Evolutionary conservation across 92 coral and sea anemone genomes (phyloP).

Genomic region (Galaxea fascicularis): DNA sequence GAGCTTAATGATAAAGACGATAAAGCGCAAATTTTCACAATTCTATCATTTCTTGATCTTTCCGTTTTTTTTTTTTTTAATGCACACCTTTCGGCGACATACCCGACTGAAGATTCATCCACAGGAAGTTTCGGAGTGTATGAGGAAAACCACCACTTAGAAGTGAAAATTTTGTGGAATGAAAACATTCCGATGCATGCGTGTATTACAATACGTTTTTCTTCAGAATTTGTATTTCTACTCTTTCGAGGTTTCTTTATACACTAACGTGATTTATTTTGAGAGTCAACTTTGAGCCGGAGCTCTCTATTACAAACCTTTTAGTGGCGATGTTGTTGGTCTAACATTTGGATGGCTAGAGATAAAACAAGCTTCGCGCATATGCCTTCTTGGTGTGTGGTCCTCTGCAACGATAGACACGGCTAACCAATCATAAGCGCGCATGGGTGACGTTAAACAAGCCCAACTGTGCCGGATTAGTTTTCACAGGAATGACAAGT

Average conservation of each 20-base stretch:
- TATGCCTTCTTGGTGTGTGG: constrained; percentile 60
- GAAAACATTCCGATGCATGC: constrained; percentile 18
- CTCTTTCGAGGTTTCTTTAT: constrained; percentile 4
- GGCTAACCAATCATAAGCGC: constrained; percentile 45
- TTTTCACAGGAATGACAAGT: constrained; percentile 39
- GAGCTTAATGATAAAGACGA: not conserved
- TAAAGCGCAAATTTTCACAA: too few species aligned
- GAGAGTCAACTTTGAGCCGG: constrained; percentile 44
- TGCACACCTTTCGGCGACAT: not conserved
- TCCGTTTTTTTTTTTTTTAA: not conserved
- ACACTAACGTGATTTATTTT: constrained; percentile 40
- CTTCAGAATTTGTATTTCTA: not conserved
- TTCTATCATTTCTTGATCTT: not conserved
- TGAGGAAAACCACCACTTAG: constrained; percentile 16
- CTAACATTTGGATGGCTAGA: constrained; percentile 44
- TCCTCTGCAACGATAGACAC: constrained; percentile 44
- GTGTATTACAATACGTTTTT: not conserved
- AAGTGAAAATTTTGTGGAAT: constrained; percentile 29
- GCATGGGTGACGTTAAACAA: constrained; percentile 41
- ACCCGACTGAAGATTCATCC: not conserved
- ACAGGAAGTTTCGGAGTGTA: not conserved
- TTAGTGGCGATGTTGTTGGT: constrained; percentile 47
- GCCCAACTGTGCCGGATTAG: constrained; percentile 19
- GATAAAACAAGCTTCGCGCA: constrained; percentile 57
- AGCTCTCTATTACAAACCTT: constrained; percentile 55